These are phyloP conservation scores for Oscheius sp. DNA, from an alignment of 2,888 invertebrate species.

Conservation along the genomic window DNA sequence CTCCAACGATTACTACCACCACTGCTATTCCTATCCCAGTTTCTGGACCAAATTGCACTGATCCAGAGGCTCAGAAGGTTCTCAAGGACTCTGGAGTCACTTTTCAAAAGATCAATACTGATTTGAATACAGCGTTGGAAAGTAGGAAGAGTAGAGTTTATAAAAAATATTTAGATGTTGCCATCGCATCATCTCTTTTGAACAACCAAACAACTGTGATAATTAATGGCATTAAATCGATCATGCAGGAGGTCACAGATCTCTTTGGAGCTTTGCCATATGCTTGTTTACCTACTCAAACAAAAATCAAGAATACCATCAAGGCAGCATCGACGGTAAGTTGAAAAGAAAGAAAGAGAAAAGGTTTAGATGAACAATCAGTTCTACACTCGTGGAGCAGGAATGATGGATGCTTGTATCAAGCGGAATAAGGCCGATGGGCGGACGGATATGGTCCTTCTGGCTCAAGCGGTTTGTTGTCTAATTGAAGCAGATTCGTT, in stretches of 20 bases:
- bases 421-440: not conserved
- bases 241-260: not conserved
- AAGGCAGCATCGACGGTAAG: not conserved
- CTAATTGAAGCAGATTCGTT: not conserved
- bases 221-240: not conserved
- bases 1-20: not conserved
- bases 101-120: not conserved
- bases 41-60: not conserved
- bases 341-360: not conserved
- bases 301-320: not conserved
- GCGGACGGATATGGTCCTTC: not conserved
- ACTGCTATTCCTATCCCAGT: too few relatives aligned
- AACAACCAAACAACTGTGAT: not conserved
- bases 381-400: not conserved
- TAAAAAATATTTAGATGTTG: not conserved
- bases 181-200: not conserved
- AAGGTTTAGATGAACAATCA: constrained; percentile 7
- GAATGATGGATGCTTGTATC: constrained; percentile 17
- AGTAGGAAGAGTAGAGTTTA: not conserved
- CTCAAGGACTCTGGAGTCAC: not conserved
- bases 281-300: not conserved
- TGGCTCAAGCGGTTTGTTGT: not conserved
- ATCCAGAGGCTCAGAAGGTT: not conserved
- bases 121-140: not conserved
- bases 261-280: not conserved